Base-by-base conservation (phyloP, 2,113 vertebrate genomes). In the Lota lota region DNA sequence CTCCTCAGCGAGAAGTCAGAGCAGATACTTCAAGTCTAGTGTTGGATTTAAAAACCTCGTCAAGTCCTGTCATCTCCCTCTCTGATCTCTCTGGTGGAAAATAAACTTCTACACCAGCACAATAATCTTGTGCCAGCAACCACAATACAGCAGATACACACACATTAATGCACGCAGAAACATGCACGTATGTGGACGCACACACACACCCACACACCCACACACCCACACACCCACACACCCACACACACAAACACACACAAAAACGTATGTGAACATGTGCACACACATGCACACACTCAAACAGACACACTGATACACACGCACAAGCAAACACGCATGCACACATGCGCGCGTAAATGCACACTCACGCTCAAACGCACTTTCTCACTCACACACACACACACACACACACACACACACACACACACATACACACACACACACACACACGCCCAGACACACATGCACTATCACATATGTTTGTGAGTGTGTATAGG, bases 41-140 rank as follows among this genome's bases (percentile, higher is more conserved):
- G 40, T 2, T 47, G 40, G 40, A 14, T 47, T 47, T 47, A 14
- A 47, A 47, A 47, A 47, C 10, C 40, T 47, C 40, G 12, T 47
- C 40, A 47, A 53, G 60, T 68, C 75, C 82, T 74, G 85, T 82
- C 40, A 47, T 47, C 40, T 11, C 40, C 66, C 15, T 78, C 72
- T 56, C 66, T 83, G 81, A 88, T 83, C 40, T 47, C 40, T 47
- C 40, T 47, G 40, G 40, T 47, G 40, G 40, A 12, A 58, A 83
- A 80, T 83, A 82, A 87, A 78, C 66, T 24, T 68, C 22, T 53
- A 74, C 69, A 78, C 88, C 89, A 91, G 89, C 89, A 89, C 68
- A 68, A 80, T 76, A 61, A 78, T 47, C 40, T 47, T 10, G 40
- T 12, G 40, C 10, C 40, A 47, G 10, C 8, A 8, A 47, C 40